phyloP scores from a whole-genome alignment of 2,888 invertebrate genomes.

The Pseudococcus viburni region DNA sequence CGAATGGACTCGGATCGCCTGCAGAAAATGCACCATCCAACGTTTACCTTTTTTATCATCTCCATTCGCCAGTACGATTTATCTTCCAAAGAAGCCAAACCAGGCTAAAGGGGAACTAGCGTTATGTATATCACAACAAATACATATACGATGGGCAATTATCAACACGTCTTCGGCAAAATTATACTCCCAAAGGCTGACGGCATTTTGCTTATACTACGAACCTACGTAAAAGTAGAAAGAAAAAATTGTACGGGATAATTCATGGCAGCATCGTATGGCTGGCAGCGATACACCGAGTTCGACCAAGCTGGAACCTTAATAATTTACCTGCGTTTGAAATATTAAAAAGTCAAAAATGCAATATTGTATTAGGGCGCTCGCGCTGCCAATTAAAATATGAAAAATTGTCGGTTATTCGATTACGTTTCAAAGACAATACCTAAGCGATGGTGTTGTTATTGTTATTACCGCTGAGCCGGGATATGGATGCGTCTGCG shows the following conservation, averaged over 20 bases:
- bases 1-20: neutral
- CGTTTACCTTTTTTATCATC: slow-evolving; percentile 47
- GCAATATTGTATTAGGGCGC: slow-evolving; percentile 39
- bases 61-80: slow-evolving; percentile 38
- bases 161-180: slow-evolving; percentile 58
- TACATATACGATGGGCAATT: slow-evolving; percentile 2
- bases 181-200: slow-evolving; percentile 49
- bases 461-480: neutral
- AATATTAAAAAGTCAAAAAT: slow-evolving; percentile 45
- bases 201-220: slow-evolving; percentile 7
- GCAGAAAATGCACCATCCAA: slow-evolving; percentile 38
- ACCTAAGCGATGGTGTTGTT: neutral
- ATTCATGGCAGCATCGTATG: slow-evolving; percentile 9
- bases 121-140: slow-evolving; percentile 49
- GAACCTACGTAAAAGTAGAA: neutral
- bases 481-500: neutral
- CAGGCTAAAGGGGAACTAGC: neutral
- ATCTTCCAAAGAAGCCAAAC: neutral
- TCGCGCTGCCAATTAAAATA: slow-evolving; percentile 42
- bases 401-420: slow-evolving; percentile 45
- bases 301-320: neutral
- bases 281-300: slow-evolving; percentile 25
- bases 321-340: slow-evolving; percentile 25
- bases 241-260: slow-evolving; percentile 14
- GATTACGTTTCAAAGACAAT: neutral